Base-by-base conservation (phyloP, 2,888 invertebrate genomes). In the Boloria euphrosyne region DNA sequence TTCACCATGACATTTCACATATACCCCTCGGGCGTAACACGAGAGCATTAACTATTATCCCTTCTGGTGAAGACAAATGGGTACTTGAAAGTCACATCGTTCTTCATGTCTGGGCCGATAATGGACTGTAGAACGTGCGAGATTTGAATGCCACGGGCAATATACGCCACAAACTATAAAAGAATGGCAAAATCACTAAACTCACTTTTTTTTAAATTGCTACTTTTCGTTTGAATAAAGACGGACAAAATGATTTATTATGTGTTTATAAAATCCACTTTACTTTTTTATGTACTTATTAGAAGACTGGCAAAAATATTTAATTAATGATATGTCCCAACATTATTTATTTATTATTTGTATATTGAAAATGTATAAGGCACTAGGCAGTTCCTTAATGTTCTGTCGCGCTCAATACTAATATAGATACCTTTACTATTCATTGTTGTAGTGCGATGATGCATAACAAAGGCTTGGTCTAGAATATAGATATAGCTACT, bases 381-480 rank as follows among this genome's bases (percentile, higher is more conserved):
- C n/a, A n/a, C n/a, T 31, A 31, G 6, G 31, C 31, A 31, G 31
- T 38, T 38, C 7, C 31, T 38, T 38, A 10, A 38, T 7, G 31
- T 38, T 38, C 10, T 38, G 31, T 38, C 1, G 10, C 10, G 10
- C 31, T 38, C 10, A 38, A 10, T 38, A 38, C 10, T 2, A 10
- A 38, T 31, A 31, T 2, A 10, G 31, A 38, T 2, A 10, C 31
- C 31, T 38, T 10, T 1, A 38, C 31, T 38, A 7, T 38, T 38
- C 7, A 38, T 57, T 17, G 64, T 63, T 62, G 54, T 60, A 74
- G 73, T 69, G 69, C 73, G 76, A 77, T 72, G 73, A 67, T 70
- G 76, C 78, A 78, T 76, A 79, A 75, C 78, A 79, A 78, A 75
- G 72, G 68, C 69, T 68, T 57, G 67, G 71, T 76, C 78, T 80